Evolutionary conservation across 2,113 vertebrate species (phyloP), one percentile per base, ranked within the genome.

Genomic region (Gallinago media): DNA sequence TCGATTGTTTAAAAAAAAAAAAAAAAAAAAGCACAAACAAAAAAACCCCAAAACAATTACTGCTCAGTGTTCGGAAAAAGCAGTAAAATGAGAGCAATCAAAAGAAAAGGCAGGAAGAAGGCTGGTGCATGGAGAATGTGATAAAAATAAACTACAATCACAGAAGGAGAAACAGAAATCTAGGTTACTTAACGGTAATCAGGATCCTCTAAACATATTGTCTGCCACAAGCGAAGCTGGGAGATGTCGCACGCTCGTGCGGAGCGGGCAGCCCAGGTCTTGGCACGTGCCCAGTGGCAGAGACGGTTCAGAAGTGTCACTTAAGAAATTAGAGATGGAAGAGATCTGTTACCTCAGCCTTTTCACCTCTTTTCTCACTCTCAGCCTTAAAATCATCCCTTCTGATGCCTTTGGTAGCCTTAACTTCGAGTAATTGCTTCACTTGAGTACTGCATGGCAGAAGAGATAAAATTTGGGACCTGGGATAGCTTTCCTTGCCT

Each of bases 51-150:
- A 22, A 10, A 3, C 58, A 72, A 58, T 96, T 36, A 44, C 74
- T 6, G 18, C 80, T 52, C 58, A 73, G 80, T 54, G 71, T 83
- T 92, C 7, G 8, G 93, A 76, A 86, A 86, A 71, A 89, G 93
- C 61, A 8, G 59, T 2, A 16, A 91, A 94, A 75, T 4, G 23
- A 88, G 90, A 97, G 92, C 44, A 79, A 92, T 42, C 78, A 59
- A 84, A 97, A 96, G 88, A 94, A 93, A 95, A 96, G 90, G 93
- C 95, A 93, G 83, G 96, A 81, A 42, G 94, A 85, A 96, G 88
- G 88, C 66, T 94, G 73, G 75, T 20, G 52, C 19, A 13, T 25
- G 38, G n/a, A 68, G 49, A 73, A 32, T 0, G n/a, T 22, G 62
- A 84, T 54, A 84, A 93, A 91, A 95, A 93, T 89, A 87, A 86